These are phyloP conservation scores for Mesoligia furuncula DNA, from an alignment of 2,888 invertebrate genomes.

Conservation along the genomic window DNA sequence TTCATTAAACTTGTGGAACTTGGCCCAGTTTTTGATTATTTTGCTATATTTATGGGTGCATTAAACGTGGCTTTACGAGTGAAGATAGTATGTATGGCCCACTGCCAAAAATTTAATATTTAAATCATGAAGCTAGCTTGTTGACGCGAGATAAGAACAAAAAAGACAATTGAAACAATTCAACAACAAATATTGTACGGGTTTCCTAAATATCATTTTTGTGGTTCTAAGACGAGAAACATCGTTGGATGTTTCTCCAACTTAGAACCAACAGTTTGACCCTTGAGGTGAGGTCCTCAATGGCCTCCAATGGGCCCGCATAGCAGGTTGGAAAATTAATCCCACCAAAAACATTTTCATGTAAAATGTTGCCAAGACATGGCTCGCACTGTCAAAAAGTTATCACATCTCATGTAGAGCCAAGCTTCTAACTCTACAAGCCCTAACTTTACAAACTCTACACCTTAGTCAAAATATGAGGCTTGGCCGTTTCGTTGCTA, in stretches of 20 bases:
- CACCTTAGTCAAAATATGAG: too few relatives aligned
- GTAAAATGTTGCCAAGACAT: too few relatives aligned
- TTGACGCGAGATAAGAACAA: background rate
- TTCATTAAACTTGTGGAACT: slow-evolving; percentile 55
- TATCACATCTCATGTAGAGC: too few relatives aligned
- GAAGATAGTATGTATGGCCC: background rate
- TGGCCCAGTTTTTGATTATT: slow-evolving; percentile 52
- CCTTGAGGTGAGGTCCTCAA: background rate
- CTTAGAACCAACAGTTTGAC: background rate
- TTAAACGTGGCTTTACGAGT: background rate
- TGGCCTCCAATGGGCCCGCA: background rate
- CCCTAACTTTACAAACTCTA: too few relatives aligned
- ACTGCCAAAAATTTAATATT: background rate
- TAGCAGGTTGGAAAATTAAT: background rate
- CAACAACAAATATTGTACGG: background rate
- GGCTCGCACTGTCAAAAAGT: too few relatives aligned
- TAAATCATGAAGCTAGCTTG: background rate
- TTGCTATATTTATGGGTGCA: slow-evolving; percentile 16
- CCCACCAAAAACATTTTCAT: too few relatives aligned
- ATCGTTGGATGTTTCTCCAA: background rate
- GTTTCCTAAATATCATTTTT: background rate
- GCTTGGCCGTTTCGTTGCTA: too few relatives aligned
- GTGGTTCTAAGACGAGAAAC: background rate
- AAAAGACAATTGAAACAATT: too few relatives aligned
- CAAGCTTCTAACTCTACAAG: too few relatives aligned